Conservation (phyloP, 2,113 vertebrate species). For the Campylomormyrus numenius region DNA sequence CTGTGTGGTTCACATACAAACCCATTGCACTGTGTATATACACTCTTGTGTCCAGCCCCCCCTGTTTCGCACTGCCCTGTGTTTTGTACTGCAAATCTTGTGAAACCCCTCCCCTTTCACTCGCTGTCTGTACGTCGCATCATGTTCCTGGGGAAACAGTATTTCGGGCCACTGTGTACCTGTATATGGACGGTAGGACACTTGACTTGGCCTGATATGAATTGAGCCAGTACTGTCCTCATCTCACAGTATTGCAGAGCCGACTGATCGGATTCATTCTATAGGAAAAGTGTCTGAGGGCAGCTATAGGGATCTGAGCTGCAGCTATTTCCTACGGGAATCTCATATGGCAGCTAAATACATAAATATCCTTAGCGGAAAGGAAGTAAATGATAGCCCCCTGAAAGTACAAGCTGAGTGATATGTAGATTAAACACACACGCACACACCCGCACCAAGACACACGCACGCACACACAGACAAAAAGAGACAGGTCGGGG, state of each 20-base stretch:
- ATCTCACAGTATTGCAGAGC: background rate
- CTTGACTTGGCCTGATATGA: background rate
- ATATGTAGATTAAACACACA: background rate
- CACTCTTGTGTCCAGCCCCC: background rate
- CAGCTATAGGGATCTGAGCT: background rate
- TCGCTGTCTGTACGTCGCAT: background rate
- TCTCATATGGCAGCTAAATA: background rate
- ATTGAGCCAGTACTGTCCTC: background rate
- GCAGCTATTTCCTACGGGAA: background rate
- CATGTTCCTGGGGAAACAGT: background rate
- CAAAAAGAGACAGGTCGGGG: background rate
- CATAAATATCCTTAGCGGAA: background rate
- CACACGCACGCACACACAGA: background rate
- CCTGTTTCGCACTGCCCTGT: background rate
- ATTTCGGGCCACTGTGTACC: background rate
- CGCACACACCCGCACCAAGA: slow-evolving; percentile 3
- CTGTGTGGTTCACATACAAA: background rate
- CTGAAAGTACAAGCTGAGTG: background rate
- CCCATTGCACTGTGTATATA: background rate
- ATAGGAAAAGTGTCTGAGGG: background rate
- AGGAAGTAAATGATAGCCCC: background rate
- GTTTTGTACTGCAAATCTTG: background rate
- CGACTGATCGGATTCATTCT: background rate
- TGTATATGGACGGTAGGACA: background rate
- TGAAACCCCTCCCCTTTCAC: background rate